A percentile compares a stretch with the other conserved stretches of the same genome.
Evolutionary conservation across 2,797 vertebrate species (phyloP).

Genomic region (Hirundo rustica): DNA sequence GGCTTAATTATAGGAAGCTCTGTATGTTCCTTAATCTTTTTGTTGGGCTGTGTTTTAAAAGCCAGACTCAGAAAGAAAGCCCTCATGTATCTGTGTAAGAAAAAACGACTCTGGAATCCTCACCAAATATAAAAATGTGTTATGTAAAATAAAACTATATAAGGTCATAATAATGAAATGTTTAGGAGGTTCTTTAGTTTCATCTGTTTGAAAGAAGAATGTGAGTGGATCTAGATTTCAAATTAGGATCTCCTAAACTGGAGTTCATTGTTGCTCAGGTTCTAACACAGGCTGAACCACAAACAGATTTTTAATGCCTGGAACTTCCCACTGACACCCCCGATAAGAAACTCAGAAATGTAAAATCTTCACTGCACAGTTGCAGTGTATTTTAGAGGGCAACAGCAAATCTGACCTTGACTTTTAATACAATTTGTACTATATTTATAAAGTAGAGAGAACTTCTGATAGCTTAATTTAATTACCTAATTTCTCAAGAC

Average conservation of each 20-base stretch:
- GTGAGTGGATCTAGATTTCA: neutral
- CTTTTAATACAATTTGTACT: neutral
- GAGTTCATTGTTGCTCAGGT: neutral
- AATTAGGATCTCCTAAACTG: neutral
- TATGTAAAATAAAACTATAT: neutral
- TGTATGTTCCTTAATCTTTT: neutral
- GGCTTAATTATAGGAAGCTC: neutral
- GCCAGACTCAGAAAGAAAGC: neutral
- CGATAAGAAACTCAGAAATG: neutral
- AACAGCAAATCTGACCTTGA: neutral
- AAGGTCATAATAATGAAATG: neutral
- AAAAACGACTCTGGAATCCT: neutral
- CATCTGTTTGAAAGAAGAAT: neutral
- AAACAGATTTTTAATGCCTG: neutral
- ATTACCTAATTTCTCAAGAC: neutral
- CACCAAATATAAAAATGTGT: neutral
- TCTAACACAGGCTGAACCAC: neutral
- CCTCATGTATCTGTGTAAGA: neutral
- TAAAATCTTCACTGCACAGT: neutral
- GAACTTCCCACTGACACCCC: neutral
- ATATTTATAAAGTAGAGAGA: neutral
- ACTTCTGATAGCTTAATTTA: neutral
- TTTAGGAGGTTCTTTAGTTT: neutral
- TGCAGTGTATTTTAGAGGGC: neutral
- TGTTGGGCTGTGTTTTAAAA: neutral